Percentiles rank a stretch among this genome's conserved stretches.
phyloP scores from a whole-genome alignment of 2,113 vertebrate genomes.

The Anarhynchus alexandrinus region DNA sequence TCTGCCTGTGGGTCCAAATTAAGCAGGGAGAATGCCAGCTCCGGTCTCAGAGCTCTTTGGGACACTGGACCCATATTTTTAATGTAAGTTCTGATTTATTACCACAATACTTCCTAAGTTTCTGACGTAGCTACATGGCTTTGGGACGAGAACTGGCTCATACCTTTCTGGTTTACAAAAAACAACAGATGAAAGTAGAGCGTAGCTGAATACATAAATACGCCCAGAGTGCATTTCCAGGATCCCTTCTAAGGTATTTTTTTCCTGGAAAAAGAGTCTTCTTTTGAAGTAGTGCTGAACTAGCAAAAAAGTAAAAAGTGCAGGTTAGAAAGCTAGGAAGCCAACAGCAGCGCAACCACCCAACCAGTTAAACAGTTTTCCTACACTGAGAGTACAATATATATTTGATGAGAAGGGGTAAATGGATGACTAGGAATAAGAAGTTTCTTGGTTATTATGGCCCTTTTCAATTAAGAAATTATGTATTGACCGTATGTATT shows the following conservation, averaged over 20 bases:
- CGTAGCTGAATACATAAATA: not conserved
- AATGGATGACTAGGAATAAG: not conserved
- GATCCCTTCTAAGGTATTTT: not conserved
- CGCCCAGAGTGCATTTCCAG: not conserved
- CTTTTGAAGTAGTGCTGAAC: not conserved
- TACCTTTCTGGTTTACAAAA: not conserved
- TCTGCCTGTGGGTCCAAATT: not conserved
- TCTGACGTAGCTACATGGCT: not conserved
- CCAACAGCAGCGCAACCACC: not conserved
- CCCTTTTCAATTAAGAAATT: not conserved
- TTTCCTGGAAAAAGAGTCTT: not conserved
- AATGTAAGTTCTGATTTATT: not conserved
- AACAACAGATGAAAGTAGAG: not conserved
- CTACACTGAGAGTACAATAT: not conserved
- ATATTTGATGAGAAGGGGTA: not conserved
- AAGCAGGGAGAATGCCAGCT: not conserved
- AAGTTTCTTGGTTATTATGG: not conserved
- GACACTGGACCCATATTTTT: not conserved
- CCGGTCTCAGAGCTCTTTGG: not conserved
- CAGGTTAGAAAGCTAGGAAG: not conserved
- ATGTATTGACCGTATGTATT: not conserved
- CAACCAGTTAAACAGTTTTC: not conserved
- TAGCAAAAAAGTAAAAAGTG: not conserved
- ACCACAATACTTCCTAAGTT: not conserved
- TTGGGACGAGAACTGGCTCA: not conserved